Evolutionary conservation across 2,797 vertebrate species (phyloP).

Genomic region (Babyrousa celebensis): DNA sequence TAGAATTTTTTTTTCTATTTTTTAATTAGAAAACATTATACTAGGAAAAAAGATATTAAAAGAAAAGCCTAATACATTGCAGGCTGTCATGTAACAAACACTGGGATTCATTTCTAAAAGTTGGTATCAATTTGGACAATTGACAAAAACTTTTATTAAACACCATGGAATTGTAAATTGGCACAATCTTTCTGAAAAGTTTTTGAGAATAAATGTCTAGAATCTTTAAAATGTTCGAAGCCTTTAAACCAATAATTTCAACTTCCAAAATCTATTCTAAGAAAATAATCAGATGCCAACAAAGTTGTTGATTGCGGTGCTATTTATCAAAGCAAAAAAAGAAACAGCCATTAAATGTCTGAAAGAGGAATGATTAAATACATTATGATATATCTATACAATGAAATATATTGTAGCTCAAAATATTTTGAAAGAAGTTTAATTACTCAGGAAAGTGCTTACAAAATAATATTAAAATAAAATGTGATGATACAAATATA

Average conservation of each 20-base stretch:
- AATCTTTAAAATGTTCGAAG: conserved; percentile 53
- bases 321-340: conserved; percentile 58
- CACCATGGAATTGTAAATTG: conserved; percentile 18
- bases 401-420: conserved; percentile 28
- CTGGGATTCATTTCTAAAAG: conserved; percentile 55
- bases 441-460: conserved; percentile 43
- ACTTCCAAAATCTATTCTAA: conserved; percentile 64
- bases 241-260: conserved; percentile 46
- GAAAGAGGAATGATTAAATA: conserved; percentile 3
- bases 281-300: conserved; percentile 56
- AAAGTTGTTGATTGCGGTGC: conserved; percentile 59
- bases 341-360: conserved; percentile 36
- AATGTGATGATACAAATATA: conserved; percentile 18
- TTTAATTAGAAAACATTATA: conserved; percentile 43
- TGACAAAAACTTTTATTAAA: conserved; percentile 1
- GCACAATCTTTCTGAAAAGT: conserved; percentile 29
- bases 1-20: background rate
- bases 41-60: background rate
- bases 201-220: conserved; percentile 30
- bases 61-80: background rate
- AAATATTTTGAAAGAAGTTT: conserved; percentile 66
- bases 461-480: conserved; percentile 50
- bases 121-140: background rate
- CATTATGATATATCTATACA: conserved; percentile 19
- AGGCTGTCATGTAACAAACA: conserved; percentile 41